Percentiles rank a stretch among this genome's conserved stretches.
Evolutionary conservation across 1,140 invertebrate species (phyloP).

Genomic region (Aphidius ervi): DNA sequence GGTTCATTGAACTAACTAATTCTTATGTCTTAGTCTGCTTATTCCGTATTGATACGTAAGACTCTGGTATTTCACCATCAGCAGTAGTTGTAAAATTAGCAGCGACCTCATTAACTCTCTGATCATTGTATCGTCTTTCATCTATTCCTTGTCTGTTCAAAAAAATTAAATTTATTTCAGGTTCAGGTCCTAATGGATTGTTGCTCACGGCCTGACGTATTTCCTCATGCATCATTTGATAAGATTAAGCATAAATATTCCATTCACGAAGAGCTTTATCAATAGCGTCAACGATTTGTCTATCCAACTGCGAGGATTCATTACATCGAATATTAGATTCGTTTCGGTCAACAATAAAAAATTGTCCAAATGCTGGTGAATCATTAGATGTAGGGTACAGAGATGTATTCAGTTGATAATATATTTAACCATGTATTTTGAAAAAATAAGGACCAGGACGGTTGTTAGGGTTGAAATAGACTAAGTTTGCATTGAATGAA

Average conservation of each 20-base stretch:
- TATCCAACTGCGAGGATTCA: not conserved
- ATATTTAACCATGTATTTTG: not conserved
- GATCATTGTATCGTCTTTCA: slow-evolving; percentile 2
- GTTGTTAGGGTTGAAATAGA: slow-evolving; percentile 1
- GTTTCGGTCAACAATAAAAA: slow-evolving; percentile 17
- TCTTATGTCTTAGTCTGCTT: slow-evolving; percentile 7
- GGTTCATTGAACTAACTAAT: not conserved
- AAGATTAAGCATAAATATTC: slow-evolving; percentile 9
- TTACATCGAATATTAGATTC: slow-evolving; percentile 9
- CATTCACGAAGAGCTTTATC: slow-evolving; percentile 12
- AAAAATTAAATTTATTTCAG: slow-evolving; percentile 9
- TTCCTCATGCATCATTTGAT: not conserved
- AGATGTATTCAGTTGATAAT: not conserved
- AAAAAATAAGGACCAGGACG: not conserved
- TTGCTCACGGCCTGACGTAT: not conserved
- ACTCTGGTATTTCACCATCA: slow-evolving; percentile 11
- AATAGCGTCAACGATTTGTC: slow-evolving; percentile 3
- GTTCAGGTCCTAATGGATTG: not conserved
- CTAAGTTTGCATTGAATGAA: slow-evolving; percentile 3
- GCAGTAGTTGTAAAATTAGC: slow-evolving; percentile 8
- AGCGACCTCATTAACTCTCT: slow-evolving; percentile 2
- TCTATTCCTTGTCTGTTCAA: not conserved
- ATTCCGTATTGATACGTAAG: slow-evolving; percentile 9
- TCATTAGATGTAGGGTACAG: slow-evolving; percentile 11
- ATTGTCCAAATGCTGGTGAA: slow-evolving; percentile 13